A percentile compares a stretch with the other conserved stretches of the same genome.
Evolutionary conservation across 2,113 vertebrate genomes (phyloP).

Genomic region (Planiliza haematocheilus): DNA sequence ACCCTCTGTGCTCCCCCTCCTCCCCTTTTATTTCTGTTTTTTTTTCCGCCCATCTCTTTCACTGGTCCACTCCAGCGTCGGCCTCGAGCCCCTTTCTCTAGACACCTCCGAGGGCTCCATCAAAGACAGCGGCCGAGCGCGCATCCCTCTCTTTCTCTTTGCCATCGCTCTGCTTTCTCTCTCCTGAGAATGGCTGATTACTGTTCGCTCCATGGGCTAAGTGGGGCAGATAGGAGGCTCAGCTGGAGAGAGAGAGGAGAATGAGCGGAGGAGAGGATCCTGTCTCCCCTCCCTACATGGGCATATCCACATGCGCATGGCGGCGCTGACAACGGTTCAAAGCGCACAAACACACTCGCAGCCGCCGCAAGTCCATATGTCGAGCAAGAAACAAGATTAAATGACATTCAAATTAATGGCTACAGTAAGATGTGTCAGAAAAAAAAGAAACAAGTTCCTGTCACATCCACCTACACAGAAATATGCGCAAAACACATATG

Average conservation of each 20-base stretch:
- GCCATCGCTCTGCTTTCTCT: constrained; percentile 61
- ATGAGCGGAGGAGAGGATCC: constrained; percentile 58
- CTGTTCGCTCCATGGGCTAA: constrained; percentile 82
- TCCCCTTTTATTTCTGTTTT: not conserved
- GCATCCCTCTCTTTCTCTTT: constrained; percentile 63
- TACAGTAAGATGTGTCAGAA: constrained; percentile 4
- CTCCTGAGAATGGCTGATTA: constrained; percentile 82
- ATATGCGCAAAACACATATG: constrained; percentile 6
- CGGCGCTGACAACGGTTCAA: constrained; percentile 45
- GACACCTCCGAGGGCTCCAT: constrained; percentile 76
- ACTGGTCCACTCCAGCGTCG: constrained; percentile 60
- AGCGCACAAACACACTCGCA: constrained; percentile 36
- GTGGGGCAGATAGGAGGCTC: constrained; percentile 81
- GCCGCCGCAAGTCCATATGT: constrained; percentile 34
- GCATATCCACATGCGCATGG: constrained; percentile 49
- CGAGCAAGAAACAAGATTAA: not conserved
- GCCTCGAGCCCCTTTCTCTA: constrained; percentile 69
- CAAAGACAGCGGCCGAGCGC: constrained; percentile 71
- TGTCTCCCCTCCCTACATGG: constrained; percentile 36
- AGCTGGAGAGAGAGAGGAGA: constrained; percentile 69
- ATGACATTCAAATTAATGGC: constrained; percentile 1
- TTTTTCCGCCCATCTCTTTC: constrained; percentile 11
- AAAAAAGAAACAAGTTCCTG: not conserved
- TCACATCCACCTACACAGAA: constrained; percentile 5
- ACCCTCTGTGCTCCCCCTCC: not conserved